Conservation (phyloP, 2,888 invertebrate genomes). For the Trissolcus brochymenae region DNA sequence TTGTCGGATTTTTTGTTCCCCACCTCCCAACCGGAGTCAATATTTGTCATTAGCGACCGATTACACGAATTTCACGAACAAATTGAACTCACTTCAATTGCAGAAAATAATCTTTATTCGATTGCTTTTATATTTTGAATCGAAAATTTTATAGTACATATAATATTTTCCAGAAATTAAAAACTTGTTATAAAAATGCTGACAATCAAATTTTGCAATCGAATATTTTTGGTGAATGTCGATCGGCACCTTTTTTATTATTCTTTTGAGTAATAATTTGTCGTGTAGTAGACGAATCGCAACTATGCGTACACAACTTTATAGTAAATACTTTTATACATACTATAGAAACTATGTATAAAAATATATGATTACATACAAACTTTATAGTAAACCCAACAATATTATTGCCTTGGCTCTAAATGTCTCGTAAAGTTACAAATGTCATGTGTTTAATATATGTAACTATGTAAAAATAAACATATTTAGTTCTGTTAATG, state of each 20-base stretch:
- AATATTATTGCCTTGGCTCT: conserved; percentile 16
- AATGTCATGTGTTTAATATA: no score
- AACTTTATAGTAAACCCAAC: conserved; percentile 28
- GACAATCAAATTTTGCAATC: not conserved
- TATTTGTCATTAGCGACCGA: conserved; percentile 9
- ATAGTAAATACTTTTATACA: conserved; percentile 36
- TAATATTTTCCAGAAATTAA: not conserved
- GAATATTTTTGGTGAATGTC: not conserved
- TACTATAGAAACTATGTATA: conserved; percentile 40
- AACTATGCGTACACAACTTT: conserved; percentile 48
- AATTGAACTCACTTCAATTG: not conserved
- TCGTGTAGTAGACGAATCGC: conserved; percentile 28
- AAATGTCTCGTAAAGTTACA: conserved; percentile 8
- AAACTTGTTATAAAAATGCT: not conserved
- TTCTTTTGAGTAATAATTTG: not conserved
- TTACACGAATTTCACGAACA: conserved; percentile 4
- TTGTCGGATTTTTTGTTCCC: conserved; percentile 43
- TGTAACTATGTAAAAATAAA: conserved; percentile 34
- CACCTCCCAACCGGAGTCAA: conserved; percentile 62
- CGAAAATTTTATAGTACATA: no score
- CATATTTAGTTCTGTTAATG: conserved; percentile 8
- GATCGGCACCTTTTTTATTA: not conserved
- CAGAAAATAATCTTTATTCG: not conserved
- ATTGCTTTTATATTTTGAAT: not conserved
- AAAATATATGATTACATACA: conserved; percentile 54